phyloP scores from a whole-genome alignment of 2,113 vertebrate species.

The Ceyx cyanopectus region DNA sequence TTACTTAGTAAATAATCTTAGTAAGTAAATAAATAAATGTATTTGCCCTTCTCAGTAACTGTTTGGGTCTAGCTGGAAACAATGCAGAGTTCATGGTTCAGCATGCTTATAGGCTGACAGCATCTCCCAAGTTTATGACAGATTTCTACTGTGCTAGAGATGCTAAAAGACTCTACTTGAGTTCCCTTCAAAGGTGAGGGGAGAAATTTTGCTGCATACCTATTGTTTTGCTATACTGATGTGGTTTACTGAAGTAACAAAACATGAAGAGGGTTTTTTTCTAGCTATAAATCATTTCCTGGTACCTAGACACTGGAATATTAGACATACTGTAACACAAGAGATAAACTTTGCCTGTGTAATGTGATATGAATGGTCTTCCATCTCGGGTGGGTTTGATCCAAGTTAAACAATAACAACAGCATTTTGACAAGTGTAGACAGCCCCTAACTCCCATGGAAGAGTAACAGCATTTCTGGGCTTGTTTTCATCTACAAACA shows the following conservation, averaged over 20 bases:
- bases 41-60: not conserved
- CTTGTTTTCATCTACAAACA: not conserved
- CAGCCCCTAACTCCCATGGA: not conserved
- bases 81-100: not conserved
- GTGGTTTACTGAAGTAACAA: accelerated
- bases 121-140: not conserved
- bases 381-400: not conserved
- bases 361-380: not conserved
- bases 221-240: not conserved
- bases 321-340: not conserved
- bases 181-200: not conserved
- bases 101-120: not conserved
- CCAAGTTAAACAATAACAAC: not conserved
- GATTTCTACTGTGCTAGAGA: not conserved
- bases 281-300: not conserved
- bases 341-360: not conserved
- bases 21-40: not conserved
- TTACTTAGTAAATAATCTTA: not conserved
- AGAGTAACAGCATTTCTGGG: not conserved
- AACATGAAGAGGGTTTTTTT: not conserved
- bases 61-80: not conserved
- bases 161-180: not conserved
- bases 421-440: not conserved
- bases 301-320: not conserved
- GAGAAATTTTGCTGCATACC: not conserved